Evolutionary conservation across 2,888 invertebrate species (phyloP).

Genomic region (Noctua fimbriata): DNA sequence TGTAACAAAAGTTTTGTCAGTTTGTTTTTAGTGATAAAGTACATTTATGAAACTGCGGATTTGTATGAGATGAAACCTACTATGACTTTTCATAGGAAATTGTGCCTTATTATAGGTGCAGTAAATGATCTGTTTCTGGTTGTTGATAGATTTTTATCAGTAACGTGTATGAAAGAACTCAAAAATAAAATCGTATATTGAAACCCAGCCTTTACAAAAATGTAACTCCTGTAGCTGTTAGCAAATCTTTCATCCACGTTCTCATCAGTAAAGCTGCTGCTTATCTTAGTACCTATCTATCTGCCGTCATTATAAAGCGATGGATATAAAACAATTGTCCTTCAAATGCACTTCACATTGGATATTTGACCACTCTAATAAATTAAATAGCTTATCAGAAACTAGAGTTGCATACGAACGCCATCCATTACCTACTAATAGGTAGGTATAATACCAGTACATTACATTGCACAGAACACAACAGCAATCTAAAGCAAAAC

Average conservation of each 20-base stretch:
- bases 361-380: not conserved
- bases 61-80: not conserved
- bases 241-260: not conserved
- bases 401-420: not conserved
- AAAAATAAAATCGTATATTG: not conserved
- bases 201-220: not conserved
- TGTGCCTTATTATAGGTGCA: not conserved
- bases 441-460: conserved; percentile 12
- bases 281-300: not conserved
- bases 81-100: not conserved
- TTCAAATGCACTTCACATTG: not conserved
- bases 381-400: not conserved
- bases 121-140: not conserved
- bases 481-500: conserved; percentile 30
- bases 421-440: not conserved
- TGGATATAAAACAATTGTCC: not conserved
- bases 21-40: conserved; percentile 25
- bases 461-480: conserved; percentile 33
- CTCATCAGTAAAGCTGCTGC: not conserved
- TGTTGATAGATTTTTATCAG: not conserved
- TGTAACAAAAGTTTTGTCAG: conserved; percentile 5
- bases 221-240: not conserved
- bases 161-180: not conserved
- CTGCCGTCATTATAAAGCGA: not conserved
- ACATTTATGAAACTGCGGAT: not conserved